phyloP scores from a whole-genome alignment of 2,113 vertebrate species.

The Balaenoptera acutorostrata region DNA sequence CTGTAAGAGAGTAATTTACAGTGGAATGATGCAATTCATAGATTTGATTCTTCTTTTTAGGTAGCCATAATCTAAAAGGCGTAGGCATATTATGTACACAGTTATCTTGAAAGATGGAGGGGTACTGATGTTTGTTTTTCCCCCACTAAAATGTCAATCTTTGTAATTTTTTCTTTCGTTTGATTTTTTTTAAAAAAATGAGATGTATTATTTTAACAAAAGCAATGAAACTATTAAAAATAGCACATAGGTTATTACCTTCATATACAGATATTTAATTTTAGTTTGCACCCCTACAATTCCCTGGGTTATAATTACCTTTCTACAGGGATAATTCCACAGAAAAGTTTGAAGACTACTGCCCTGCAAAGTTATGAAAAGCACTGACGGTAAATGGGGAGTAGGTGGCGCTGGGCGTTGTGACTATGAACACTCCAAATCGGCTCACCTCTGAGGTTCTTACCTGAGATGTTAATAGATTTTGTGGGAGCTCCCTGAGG shows the following conservation, averaged over 20 bases:
- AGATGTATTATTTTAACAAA: constrained; percentile 22
- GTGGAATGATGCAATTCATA: neutral
- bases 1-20: constrained; percentile 71
- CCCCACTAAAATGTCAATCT: neutral
- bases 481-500: constrained; percentile 91
- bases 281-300: neutral
- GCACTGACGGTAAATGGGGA: neutral
- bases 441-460: neutral
- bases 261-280: neutral
- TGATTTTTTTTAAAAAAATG: neutral
- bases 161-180: neutral
- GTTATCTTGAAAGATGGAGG: neutral
- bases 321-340: neutral
- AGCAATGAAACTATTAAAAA: neutral
- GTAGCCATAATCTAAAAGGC: neutral
- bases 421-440: neutral
- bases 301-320: neutral
- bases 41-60: neutral
- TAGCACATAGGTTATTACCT: neutral
- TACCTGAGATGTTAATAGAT: constrained; percentile 90
- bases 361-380: neutral
- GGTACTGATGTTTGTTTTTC: neutral
- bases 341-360: neutral
- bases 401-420: neutral
- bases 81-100: neutral